A percentile compares a stretch with the other conserved stretches of the same genome.
These are phyloP conservation scores for Aulostomus chinensis DNA, from an alignment of 2,797 vertebrate species.

Conservation along the genomic window DNA sequence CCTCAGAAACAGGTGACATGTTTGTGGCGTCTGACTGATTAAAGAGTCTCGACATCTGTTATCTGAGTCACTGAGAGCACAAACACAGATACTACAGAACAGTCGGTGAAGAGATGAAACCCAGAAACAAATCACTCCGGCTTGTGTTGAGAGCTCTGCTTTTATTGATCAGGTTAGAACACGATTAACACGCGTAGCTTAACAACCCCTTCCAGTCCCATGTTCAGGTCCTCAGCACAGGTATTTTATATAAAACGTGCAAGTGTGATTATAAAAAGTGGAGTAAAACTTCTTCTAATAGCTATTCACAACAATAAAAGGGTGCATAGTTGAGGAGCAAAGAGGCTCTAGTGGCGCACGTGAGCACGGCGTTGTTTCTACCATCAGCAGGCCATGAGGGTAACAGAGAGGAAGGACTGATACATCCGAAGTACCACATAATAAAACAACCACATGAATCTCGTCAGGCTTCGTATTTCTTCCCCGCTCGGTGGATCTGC, in stretches of 20 bases:
- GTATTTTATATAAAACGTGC: slow-evolving; percentile 19
- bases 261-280: neutral
- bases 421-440: neutral
- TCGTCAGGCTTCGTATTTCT: slow-evolving; percentile 93
- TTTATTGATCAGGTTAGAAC: slow-evolving; percentile 63
- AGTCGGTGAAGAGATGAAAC: too few species aligned
- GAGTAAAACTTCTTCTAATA: slow-evolving; percentile 11
- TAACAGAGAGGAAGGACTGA: neutral
- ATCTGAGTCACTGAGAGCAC: neutral
- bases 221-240: too few species aligned
- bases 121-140: too few species aligned
- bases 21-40: slow-evolving; percentile 10
- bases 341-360: slow-evolving; percentile 12
- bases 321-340: slow-evolving; percentile 23
- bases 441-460: neutral
- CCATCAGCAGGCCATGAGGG: slow-evolving; percentile 19
- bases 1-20: neutral
- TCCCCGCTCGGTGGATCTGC: slow-evolving; percentile 94
- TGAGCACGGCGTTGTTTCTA: slow-evolving; percentile 9
- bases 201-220: too few species aligned
- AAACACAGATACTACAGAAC: too few species aligned
- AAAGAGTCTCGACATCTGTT: too few species aligned
- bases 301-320: slow-evolving; percentile 47
- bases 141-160: neutral
- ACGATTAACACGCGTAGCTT: too few species aligned